Conservation (phyloP, 2,888 invertebrate genomes). For the Endomychus coccineus region DNA sequence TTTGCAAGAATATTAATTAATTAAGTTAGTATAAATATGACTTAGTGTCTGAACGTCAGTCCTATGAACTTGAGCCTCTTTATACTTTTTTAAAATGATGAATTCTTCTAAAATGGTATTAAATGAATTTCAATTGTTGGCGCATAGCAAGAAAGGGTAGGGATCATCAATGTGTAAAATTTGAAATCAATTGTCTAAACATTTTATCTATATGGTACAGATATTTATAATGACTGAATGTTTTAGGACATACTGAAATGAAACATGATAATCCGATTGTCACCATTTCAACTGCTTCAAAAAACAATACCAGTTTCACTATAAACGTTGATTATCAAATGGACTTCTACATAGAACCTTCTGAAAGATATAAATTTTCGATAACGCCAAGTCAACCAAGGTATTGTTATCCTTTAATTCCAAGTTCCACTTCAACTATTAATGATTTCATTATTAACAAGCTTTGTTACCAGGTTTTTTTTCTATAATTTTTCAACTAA, state of each 20-base stretch:
- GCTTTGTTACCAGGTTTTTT: slow-evolving; percentile 49
- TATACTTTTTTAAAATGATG: too few relatives aligned
- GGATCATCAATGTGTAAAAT: too few relatives aligned
- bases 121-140: too few relatives aligned
- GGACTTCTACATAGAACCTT: slow-evolving; percentile 49
- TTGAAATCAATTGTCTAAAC: background rate
- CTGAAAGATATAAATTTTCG: slow-evolving; percentile 42
- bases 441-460: background rate
- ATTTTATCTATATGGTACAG: slow-evolving; percentile 12
- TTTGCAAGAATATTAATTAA: too few relatives aligned
- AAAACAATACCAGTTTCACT: slow-evolving; percentile 50
- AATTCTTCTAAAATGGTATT: too few relatives aligned
- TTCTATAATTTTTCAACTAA: slow-evolving; percentile 47
- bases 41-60: too few relatives aligned
- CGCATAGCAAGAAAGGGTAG: too few relatives aligned
- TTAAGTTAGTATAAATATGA: too few relatives aligned
- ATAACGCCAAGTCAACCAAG: slow-evolving; percentile 39
- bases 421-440: slow-evolving; percentile 1
- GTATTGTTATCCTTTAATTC: slow-evolving; percentile 8
- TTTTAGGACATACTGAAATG: slow-evolving; percentile 6
- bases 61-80: too few relatives aligned
- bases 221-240: too few relatives aligned
- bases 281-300: slow-evolving; percentile 50
- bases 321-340: slow-evolving; percentile 52
- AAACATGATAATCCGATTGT: slow-evolving; percentile 30